These are phyloP conservation scores for Cyphomyrmex costatus DNA, from an alignment of 1,140 invertebrate genomes.

Conservation along the genomic window DNA sequence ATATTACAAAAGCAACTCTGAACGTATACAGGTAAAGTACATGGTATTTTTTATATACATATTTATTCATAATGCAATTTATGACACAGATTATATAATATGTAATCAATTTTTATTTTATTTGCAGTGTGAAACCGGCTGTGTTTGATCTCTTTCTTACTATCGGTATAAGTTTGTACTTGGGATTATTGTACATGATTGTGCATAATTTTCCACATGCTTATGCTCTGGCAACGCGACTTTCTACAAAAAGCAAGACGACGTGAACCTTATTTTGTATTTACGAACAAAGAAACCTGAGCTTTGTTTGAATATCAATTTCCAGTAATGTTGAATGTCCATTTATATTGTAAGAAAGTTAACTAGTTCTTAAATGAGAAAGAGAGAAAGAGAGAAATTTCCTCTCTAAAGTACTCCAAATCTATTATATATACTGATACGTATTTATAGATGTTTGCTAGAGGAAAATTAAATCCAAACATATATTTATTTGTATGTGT, in stretches of 20 bases:
- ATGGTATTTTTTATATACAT: slow-evolving; percentile 33
- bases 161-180: slow-evolving; percentile 93
- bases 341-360: slow-evolving; percentile 26
- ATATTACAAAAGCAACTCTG: slow-evolving; percentile 92
- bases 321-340: slow-evolving; percentile 14
- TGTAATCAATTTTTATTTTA: slow-evolving; percentile 75
- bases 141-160: slow-evolving; percentile 98
- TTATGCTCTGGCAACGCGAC: slow-evolving; percentile 81
- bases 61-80: slow-evolving; percentile 6
- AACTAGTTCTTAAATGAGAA: slow-evolving; percentile 25
- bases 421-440: slow-evolving; percentile 11
- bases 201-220: slow-evolving; percentile 91
- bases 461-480: slow-evolving; percentile 14
- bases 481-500: slow-evolving; percentile 26
- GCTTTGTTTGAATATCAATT: neutral
- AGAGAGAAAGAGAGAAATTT: too few relatives aligned
- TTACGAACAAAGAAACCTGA: neutral
- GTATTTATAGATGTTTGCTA: slow-evolving; percentile 20
- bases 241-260: slow-evolving; percentile 82
- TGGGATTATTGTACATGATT: slow-evolving; percentile 93
- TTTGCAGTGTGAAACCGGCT: slow-evolving; percentile 97
- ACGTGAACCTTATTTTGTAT: slow-evolving; percentile 73
- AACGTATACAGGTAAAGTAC: slow-evolving; percentile 94
- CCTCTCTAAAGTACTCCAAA: slow-evolving; percentile 31
- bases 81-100: neutral